Evolutionary conservation across 2,888 invertebrate species (phyloP), one percentile per base, ranked within the genome.

Genomic region (Ctenicera cuprea): DNA sequence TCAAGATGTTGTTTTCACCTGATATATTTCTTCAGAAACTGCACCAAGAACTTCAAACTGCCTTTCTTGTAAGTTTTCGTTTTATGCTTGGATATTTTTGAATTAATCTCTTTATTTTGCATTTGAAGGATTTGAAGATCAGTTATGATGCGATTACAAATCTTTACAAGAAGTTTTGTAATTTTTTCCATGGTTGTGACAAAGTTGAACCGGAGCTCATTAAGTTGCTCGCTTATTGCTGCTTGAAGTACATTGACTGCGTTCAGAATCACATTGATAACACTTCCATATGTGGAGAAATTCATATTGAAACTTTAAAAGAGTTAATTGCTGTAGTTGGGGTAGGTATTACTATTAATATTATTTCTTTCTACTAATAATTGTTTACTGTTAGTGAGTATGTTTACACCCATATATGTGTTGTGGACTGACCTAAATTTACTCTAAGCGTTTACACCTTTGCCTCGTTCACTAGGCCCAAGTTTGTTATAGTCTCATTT

Each of bases 151-250:
- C 9, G 7, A 48, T 48, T 18, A 9, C 18, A 2, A 16, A 54
- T 14, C 2, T 54, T 14, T 30, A 54, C 30, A n/a, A 54, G 3
- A 54, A 30, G 14, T 54, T 54, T 30, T 33, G 30, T 30, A 54
- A 30, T 54, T 30, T 54, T 8, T 54, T 30, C 45, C 16, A 45
- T 18, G 16, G 33, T 7, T 16, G 16, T 9, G 18, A 45, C 1
- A 16, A 14, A 5, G 3, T 45, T 45, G 45, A 43, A 43, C 3
- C 18, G 18, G 16, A 18, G 16, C 41, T 18, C 8, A 45, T 45
- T 16, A 7, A 45, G 16, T 3, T 45, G 9, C 8, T 45, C 9
- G 45, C 45, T 8, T 3, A 45, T 7, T 45, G 45, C 11, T 45
- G 45, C 45, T 18, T 14, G 8, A 1, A 16, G 9, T 45, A 16